Percentiles rank a stretch among this genome's conserved stretches.
Conservation (phyloP, 2,797 vertebrate genomes). For the Chloroceryle amazona region DNA sequence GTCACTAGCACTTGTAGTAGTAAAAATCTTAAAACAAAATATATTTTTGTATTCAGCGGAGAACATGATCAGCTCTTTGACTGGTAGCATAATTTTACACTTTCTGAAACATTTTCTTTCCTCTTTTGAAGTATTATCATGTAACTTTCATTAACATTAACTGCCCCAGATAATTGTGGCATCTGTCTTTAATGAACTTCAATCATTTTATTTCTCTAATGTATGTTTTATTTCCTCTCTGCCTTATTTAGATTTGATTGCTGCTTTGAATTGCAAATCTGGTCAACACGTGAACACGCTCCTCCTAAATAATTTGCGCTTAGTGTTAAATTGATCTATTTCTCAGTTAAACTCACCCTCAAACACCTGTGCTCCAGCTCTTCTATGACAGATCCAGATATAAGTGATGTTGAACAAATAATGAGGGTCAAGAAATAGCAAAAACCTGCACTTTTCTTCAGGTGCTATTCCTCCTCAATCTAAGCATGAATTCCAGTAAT, state of each 20-base stretch:
- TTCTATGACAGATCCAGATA: background rate
- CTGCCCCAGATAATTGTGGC: background rate
- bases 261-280: background rate
- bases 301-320: background rate
- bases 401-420: background rate
- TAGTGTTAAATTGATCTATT: background rate
- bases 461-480: background rate
- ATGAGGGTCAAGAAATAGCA: background rate
- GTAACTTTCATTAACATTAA: background rate
- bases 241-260: background rate
- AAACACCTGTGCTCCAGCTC: background rate
- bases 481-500: background rate
- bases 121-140: background rate
- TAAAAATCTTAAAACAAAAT: background rate
- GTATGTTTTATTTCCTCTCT: background rate
- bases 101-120: background rate
- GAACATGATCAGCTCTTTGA: background rate
- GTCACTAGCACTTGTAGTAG: background rate
- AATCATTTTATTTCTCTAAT: background rate
- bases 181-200: background rate
- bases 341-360: background rate
- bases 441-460: background rate
- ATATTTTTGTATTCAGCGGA: background rate
- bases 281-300: background rate
- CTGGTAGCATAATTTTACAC: background rate